Conservation (phyloP, 2,113 vertebrate species). For the Amazona guildingii region DNA sequence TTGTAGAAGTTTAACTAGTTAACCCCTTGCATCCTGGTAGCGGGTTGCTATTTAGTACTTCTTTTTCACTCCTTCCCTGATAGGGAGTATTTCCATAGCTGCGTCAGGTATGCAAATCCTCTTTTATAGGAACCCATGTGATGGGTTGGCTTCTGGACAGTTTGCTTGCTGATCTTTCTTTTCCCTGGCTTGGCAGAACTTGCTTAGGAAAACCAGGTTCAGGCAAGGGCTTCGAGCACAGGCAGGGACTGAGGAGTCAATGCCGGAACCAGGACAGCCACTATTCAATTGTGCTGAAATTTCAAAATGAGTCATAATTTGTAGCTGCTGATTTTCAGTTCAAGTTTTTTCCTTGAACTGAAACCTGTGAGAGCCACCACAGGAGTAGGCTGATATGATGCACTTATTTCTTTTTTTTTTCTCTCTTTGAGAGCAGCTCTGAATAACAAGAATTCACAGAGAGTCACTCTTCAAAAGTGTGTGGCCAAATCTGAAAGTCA, state of each 20-base stretch:
- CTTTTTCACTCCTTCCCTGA: background rate
- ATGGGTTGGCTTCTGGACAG: conserved; percentile 23
- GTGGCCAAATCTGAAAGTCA: conserved; percentile 23
- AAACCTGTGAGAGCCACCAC: conserved; percentile 61
- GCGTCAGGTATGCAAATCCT: conserved; percentile 70
- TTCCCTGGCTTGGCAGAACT: background rate
- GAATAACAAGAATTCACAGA: conserved; percentile 56
- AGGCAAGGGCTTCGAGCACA: background rate
- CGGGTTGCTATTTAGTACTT: background rate
- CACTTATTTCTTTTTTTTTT: background rate
- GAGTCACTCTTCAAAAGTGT: conserved; percentile 52
- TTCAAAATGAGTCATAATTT: conserved; percentile 41
- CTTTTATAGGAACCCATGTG: conserved; percentile 65
- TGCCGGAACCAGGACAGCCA: conserved; percentile 2
- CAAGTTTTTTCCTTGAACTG: conserved; percentile 43
- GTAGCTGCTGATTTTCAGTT: conserved; percentile 23
- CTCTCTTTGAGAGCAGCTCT: conserved; percentile 24
- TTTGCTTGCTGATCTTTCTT: conserved; percentile 17
- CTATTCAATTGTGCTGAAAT: conserved; percentile 20
- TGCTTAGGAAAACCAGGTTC: background rate
- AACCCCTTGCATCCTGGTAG: conserved; percentile 72
- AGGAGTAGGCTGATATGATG: conserved; percentile 41
- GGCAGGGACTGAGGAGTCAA: background rate
- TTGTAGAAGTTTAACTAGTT: conserved; percentile 84
- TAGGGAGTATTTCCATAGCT: conserved; percentile 47